These are phyloP conservation scores for Meloidogyne chitwoodi DNA, from an alignment of 1,140 invertebrate genomes.

Conservation along the genomic window DNA sequence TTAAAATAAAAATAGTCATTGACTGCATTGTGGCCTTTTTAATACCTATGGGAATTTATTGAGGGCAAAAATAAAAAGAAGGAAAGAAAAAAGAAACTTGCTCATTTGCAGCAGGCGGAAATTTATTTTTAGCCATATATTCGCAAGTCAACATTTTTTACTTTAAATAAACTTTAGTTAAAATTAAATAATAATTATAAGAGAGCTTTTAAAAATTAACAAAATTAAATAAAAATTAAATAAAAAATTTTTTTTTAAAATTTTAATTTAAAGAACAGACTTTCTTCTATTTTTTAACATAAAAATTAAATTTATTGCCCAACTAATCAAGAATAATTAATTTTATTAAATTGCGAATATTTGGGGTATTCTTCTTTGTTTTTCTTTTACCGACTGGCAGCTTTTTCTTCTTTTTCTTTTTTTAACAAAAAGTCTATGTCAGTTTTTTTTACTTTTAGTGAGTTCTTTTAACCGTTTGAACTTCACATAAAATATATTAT, in stretches of 20 bases:
- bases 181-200: too few species aligned
- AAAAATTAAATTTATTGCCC: background rate
- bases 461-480: background rate
- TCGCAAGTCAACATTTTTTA: background rate
- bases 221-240: background rate
- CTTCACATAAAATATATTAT: background rate
- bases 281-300: background rate
- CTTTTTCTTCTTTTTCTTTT: background rate
- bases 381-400: background rate
- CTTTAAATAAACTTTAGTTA: background rate
- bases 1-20: background rate
- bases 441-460: background rate
- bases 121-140: background rate
- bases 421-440: background rate
- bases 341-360: background rate
- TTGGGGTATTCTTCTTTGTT: background rate
- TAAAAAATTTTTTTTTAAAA: background rate
- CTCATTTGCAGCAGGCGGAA: background rate
- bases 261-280: background rate
- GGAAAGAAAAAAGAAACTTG: background rate
- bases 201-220: background rate
- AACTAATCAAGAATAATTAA: background rate
- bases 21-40: background rate
- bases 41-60: background rate
- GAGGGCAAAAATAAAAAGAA: background rate